phyloP scores from a whole-genome alignment of 1,140 invertebrate genomes.

The Drosophila biarmipes region DNA sequence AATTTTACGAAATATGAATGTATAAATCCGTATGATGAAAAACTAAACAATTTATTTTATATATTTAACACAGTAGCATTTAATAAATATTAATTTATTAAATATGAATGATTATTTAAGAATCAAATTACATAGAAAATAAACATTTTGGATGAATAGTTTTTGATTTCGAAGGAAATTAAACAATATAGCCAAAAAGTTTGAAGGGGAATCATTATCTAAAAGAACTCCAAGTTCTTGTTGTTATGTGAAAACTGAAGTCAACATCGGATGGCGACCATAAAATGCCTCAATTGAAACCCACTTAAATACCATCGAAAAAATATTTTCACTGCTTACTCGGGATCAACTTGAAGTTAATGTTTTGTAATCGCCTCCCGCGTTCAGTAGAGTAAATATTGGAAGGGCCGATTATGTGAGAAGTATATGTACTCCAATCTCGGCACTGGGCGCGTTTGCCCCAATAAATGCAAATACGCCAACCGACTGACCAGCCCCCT shows the following conservation, averaged over 20 bases:
- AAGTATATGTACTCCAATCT: slow-evolving; percentile 27
- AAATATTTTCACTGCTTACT: neutral
- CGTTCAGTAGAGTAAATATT: slow-evolving; percentile 37
- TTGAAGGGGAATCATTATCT: too few species aligned
- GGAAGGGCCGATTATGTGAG: slow-evolving; percentile 47
- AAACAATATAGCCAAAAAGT: too few species aligned
- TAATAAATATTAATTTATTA: too few species aligned
- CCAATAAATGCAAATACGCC: slow-evolving; percentile 71
- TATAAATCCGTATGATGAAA: too few species aligned
- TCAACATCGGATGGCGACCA: neutral
- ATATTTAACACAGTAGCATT: too few species aligned
- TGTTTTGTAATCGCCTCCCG: neutral
- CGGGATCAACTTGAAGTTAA: neutral
- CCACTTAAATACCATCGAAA: neutral
- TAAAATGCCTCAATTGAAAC: neutral
- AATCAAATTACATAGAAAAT: too few species aligned
- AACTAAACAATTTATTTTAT: too few species aligned
- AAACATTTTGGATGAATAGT: too few species aligned
- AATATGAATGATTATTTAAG: too few species aligned
- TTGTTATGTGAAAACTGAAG: neutral
- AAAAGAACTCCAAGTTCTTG: neutral
- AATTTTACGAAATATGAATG: too few species aligned
- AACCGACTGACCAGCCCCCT: slow-evolving; percentile 47
- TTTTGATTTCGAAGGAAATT: too few species aligned
- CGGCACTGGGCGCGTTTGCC: slow-evolving; percentile 7